These are phyloP conservation scores for Theretra japonica DNA, from an alignment of 2,888 invertebrate genomes.

Conservation along the genomic window DNA sequence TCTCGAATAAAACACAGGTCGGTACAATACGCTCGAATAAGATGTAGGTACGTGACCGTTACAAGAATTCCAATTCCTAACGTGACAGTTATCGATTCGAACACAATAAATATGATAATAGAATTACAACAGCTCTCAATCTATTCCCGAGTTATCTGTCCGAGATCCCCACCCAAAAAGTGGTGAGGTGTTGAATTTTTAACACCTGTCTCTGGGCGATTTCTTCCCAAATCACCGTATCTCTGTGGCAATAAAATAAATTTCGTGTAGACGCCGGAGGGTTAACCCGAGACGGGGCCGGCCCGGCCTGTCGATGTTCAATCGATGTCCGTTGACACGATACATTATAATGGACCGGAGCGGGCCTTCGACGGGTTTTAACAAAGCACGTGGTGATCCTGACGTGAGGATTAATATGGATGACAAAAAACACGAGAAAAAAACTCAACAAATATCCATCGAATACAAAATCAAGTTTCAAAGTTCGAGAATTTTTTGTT, in stretches of 20 bases:
- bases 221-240: constrained; percentile 82
- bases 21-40: constrained; percentile 53
- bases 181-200: constrained; percentile 80
- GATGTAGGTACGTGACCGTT: constrained; percentile 61
- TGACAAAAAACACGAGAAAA: constrained; percentile 67
- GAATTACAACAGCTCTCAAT: constrained; percentile 73
- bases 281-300: constrained; percentile 67
- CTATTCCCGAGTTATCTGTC: constrained; percentile 77
- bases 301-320: constrained; percentile 79
- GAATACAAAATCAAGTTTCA: constrained; percentile 73
- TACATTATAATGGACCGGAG: constrained; percentile 81
- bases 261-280: constrained; percentile 82
- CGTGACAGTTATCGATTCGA: constrained; percentile 53
- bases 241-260: constrained; percentile 83
- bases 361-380: constrained; percentile 78
- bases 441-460: constrained; percentile 64
- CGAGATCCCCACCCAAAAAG: constrained; percentile 69
- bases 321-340: constrained; percentile 84
- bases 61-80: constrained; percentile 66
- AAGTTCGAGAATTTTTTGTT: constrained; percentile 66
- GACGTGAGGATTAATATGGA: constrained; percentile 83
- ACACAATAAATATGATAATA: constrained; percentile 76
- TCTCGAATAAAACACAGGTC: constrained; percentile 55
- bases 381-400: constrained; percentile 83
- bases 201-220: constrained; percentile 83